A percentile compares a stretch with the other conserved stretches of the same genome.
These are phyloP conservation scores for Centropristis striata DNA, from an alignment of 2,113 vertebrate species.

Conservation along the genomic window DNA sequence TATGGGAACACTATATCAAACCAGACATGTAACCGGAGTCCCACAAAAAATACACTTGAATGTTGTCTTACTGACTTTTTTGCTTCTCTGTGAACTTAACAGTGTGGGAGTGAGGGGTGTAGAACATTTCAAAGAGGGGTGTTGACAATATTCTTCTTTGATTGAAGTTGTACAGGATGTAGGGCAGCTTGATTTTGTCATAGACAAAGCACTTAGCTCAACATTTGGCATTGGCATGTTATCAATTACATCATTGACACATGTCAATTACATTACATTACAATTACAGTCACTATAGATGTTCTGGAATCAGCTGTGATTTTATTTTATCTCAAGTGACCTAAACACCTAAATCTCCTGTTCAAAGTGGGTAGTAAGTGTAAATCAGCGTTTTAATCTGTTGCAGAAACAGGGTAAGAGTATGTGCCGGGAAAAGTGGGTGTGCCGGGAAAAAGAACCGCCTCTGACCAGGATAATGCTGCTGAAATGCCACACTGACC, in stretches of 20 bases:
- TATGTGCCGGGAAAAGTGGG: conserved; percentile 51
- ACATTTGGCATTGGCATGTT: not conserved
- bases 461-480: conserved; percentile 66
- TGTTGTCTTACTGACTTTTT: conserved; percentile 31
- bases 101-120: conserved; percentile 1
- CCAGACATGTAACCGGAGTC: conserved; percentile 39
- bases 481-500: conserved; percentile 70
- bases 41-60: conserved; percentile 23
- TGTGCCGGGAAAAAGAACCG: conserved; percentile 71
- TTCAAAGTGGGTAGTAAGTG: conserved; percentile 69
- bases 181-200: not conserved
- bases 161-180: conserved; percentile 21
- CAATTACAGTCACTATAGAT: conserved; percentile 1
- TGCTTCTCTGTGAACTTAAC: conserved; percentile 3
- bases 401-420: conserved; percentile 47
- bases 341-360: conserved; percentile 23
- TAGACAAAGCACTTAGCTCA: not conserved
- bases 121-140: conserved; percentile 5
- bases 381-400: conserved; percentile 62
- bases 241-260: not conserved
- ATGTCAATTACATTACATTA: too few relatives aligned
- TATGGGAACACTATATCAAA: conserved; percentile 37
- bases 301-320: conserved; percentile 12
- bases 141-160: not conserved
- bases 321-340: conserved; percentile 39